Base-by-base conservation (phyloP, 2,113 vertebrate species). In the Copsychus sechellarum region DNA sequence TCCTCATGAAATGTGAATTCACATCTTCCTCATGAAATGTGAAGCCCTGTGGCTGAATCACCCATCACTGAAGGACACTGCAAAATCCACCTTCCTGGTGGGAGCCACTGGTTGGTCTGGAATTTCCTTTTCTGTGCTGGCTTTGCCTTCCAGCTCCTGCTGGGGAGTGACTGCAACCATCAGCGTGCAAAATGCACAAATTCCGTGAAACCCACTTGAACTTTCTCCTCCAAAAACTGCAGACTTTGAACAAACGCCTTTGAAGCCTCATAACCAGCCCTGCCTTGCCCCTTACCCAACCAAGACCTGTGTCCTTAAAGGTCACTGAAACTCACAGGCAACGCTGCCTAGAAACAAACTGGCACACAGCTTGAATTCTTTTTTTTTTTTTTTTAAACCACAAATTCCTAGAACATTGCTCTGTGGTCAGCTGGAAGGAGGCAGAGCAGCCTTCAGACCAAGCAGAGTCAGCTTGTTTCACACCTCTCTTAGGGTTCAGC, bases 111-210 rank as follows among this genome's bases (percentile, higher is more conserved):
- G 34, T 4, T 36, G 26, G 71, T 54, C 42, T 38, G 65, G 31
- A 36, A 58, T 62, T 61, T 74, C 36, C 47, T 56, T 26, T 67
- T 34, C n/a, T 16, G 42, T 17, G 60, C 60, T 62, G 43, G 51
- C 58, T 96, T 71, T 12, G 3, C 33, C 64, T 23, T 21, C n/a
- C 79, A 66, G 64, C 36, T 80, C 62, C 71, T 3, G 1, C 25
- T 0, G 4, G 54, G 3, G 3, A 9, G 57, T 1, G 2, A 21
- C 71, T 3, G 7, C 57, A 24, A 25, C 60, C 1, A 6, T 34
- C 74, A 65, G 54, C 6, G 3, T 7, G 0, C 0, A 71, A 66
- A 81, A 5, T 0, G 0, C 0, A 5, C 6, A 3, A 29, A 56
- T 45, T 79, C 58, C 25, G 38, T 33, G 58, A 62, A 79, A 65